Base-by-base conservation (phyloP, 2,113 vertebrate genomes). In the Hippocampus guttulatus region DNA sequence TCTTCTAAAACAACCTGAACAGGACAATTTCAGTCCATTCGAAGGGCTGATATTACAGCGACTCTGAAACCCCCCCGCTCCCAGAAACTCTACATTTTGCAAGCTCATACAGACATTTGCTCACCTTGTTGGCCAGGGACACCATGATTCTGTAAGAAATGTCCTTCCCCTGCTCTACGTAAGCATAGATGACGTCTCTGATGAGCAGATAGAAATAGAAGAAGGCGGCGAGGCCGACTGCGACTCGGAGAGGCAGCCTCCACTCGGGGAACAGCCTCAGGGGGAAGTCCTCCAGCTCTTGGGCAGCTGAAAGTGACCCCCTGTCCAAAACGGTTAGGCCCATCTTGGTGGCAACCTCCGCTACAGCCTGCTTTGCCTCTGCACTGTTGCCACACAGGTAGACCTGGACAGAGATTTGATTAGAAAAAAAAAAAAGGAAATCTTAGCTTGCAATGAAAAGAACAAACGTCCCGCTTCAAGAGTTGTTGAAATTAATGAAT, bases 231-330 rank as follows among this genome's bases (percentile, higher is more conserved):
- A 98, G 90, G 43, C 83, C 82, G 0, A 91, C 12, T 11, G 94
- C 91, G 67, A 96, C 69, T 15, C 67, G 18, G 0, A 97, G 75
- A 5, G 95, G 94, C 64, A 96, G 86, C 78, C 88, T 95, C 97
- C 96, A 98, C 89, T 93, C 90, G 51, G 96, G 96, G 79, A 98
- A 98, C 10, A 98, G 94, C 76, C 90, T 91, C 77, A 96, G 87
- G 20, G 96, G 96, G 74, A 96, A 95, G 82, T 98, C 94, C 85
- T 99, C 97, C 77, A 98, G 90, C 83, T 96, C 94, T 57, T 79
- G 90, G 73, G 97, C 93, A 71, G 93, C 94, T 70, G 79, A 43
- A 23, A 99, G 92, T 41, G 93, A 93, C 66, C 97, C 97, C 75
- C 88, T 87, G 79, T 99, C 97, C 83, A 95, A 3, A 8, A 94